Evolutionary conservation across 2,888 invertebrate species (phyloP), one percentile per base, ranked within the genome.

Genomic region (Alcis repandata): DNA sequence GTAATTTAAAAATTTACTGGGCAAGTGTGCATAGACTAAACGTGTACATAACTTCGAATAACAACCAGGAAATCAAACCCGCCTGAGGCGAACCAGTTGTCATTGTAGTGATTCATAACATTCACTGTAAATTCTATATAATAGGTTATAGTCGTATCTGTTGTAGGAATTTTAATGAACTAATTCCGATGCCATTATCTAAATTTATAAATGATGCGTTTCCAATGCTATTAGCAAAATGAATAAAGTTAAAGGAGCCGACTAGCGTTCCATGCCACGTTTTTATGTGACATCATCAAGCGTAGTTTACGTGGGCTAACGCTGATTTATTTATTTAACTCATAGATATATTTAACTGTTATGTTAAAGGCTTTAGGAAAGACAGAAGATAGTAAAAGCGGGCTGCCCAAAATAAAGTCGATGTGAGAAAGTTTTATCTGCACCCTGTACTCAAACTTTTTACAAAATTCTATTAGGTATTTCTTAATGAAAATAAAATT

Each of bases 1-100:
- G 41, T 54, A 17, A 32, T 43, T 54, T 22, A 1, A 15, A 53
- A 15, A 40, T 20, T 13, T 3, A 32, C 27, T 15, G 13, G 36
- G 13, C 17, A 33, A 41, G 15, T 15, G 27, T 13, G 2, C 20
- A 27, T 1, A 49, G 10, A 32, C 48, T 49, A 49, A 49, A 49
- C 10, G 48, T 27, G 27, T n/a, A 46, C 48, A 32, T 32, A 59
- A 51, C 41, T 41, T 51, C 22, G 41, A 49, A 59, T 51, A 54
- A 62, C 62, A 43, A 62, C 62, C 40, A 49, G 62, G 62, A 62
- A 62, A 51, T 51, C 19, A 78, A 75, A 66, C 67, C 32, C 43
- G 61, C 52, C 52, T 60, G 15, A 57, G 57, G 41, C 58, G 41
- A 52, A 59, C 59, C 60, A 45, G 57, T 62, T 64, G 53, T 59